Percentiles rank a stretch among this genome's conserved stretches.
These are phyloP conservation scores for Agonopterix alstromeriana DNA, from an alignment of 2,888 invertebrate genomes.

Conservation along the genomic window DNA sequence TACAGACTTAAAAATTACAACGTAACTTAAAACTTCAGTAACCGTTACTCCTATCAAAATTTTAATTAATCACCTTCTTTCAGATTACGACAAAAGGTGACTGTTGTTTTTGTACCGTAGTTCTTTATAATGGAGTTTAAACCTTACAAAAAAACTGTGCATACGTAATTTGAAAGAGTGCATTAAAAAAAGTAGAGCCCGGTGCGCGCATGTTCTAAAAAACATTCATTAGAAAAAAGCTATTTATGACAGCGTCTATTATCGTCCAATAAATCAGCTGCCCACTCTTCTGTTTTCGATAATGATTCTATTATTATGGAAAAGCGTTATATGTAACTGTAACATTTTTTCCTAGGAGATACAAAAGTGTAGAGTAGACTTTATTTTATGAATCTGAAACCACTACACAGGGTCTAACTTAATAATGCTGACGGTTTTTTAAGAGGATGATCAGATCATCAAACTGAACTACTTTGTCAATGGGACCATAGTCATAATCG, in stretches of 20 bases:
- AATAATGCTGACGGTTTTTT: no score
- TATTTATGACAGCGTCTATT: constrained; percentile 76
- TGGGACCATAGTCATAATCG: no score
- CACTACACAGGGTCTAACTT: no score
- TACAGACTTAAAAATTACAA: no score
- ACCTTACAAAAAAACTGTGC: constrained; percentile 34
- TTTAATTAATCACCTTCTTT: constrained; percentile 22
- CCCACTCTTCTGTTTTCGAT: constrained; percentile 77
- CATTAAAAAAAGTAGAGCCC: constrained; percentile 56
- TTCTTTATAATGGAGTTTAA: constrained; percentile 16
- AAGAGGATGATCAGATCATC: no score
- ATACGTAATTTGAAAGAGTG: constrained; percentile 53
- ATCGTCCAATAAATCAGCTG: constrained; percentile 77
- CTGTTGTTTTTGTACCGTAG: constrained; percentile 24
- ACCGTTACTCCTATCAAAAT: constrained; percentile 6
- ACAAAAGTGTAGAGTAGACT: constrained; percentile 32
- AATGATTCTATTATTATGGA: constrained; percentile 78
- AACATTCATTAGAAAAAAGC: constrained; percentile 69
- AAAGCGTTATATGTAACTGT: constrained; percentile 76
- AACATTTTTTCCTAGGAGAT: constrained; percentile 55
- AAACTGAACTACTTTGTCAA: no score
- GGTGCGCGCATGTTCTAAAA: constrained; percentile 57
- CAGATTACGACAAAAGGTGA: constrained; percentile 43
- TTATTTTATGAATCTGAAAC: no score
- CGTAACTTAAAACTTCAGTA: background rate